phyloP scores from a whole-genome alignment of 2,113 vertebrate genomes.

The Bufo gargarizans region DNA sequence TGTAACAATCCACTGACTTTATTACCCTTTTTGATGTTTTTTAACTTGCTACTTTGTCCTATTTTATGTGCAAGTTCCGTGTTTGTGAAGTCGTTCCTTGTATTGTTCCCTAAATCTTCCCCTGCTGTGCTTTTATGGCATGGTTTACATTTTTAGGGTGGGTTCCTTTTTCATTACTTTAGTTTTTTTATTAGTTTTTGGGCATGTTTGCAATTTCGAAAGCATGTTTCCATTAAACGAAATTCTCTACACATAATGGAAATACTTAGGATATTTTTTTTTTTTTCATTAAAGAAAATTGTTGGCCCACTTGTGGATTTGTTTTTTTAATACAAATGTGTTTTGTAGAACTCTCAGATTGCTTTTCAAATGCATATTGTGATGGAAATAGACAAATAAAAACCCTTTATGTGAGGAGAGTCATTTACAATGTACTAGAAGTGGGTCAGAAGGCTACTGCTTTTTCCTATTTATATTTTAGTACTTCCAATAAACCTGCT shows the following conservation, averaged over 20 bases:
- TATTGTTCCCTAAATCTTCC: neutral
- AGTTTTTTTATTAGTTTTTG: conserved; percentile 17
- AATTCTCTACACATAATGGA: conserved; percentile 22
- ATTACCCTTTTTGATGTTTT: conserved; percentile 21
- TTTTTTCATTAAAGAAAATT: conserved; percentile 33
- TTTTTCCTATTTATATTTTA: neutral
- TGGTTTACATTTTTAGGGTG: conserved; percentile 29
- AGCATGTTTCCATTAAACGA: conserved; percentile 23
- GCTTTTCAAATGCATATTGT: neutral
- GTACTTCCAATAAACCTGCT: neutral
- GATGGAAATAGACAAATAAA: conserved; percentile 23
- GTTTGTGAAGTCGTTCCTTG: neutral
- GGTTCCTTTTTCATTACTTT: conserved; percentile 24
- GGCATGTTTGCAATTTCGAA: conserved; percentile 8
- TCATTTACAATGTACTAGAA: neutral
- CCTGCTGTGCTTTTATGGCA: conserved; percentile 23
- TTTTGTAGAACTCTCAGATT: neutral
- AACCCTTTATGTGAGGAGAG: neutral
- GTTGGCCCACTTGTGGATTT: conserved; percentile 13
- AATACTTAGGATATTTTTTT: neutral
- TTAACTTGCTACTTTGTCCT: neutral
- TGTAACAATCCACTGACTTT: neutral
- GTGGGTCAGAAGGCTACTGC: neutral
- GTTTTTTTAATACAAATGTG: conserved; percentile 2
- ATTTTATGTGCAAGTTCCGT: conserved; percentile 6